Evolutionary conservation across 2,113 vertebrate genomes (phyloP).

Genomic region (Cottus gobio): DNA sequence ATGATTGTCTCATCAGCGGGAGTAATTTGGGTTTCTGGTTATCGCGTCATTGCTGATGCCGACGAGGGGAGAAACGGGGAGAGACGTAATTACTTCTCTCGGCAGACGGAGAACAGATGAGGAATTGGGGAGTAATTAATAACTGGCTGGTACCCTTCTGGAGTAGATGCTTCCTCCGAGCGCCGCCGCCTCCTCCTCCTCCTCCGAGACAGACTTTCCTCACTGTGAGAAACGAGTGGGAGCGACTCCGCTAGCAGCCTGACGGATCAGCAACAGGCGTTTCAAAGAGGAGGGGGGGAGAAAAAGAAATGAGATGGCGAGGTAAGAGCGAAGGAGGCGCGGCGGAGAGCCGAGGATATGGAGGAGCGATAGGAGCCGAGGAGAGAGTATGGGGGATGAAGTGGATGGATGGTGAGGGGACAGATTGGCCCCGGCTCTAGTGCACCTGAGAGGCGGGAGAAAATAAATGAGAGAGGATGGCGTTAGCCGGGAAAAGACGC

Average conservation of each 20-base stretch:
- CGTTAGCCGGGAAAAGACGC: slow-evolving; percentile 21
- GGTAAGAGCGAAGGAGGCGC: slow-evolving; percentile 49
- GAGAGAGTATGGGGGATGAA: slow-evolving; percentile 59
- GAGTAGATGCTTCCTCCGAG: slow-evolving; percentile 57
- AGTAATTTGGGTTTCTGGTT: slow-evolving; percentile 81
- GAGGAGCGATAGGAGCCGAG: slow-evolving; percentile 54
- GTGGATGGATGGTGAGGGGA: slow-evolving; percentile 63
- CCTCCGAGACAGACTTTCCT: slow-evolving; percentile 66
- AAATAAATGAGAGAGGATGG: slow-evolving; percentile 28
- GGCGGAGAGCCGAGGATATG: slow-evolving; percentile 31
- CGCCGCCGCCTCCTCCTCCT: slow-evolving; percentile 7
- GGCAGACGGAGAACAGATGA: slow-evolving; percentile 71
- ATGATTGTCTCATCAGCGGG: slow-evolving; percentile 81
- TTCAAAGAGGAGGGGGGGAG: slow-evolving; percentile 36
- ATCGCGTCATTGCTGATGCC: slow-evolving; percentile 79
- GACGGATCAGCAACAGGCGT: slow-evolving; percentile 72
- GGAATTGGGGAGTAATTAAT: slow-evolving; percentile 79
- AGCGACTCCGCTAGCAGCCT: slow-evolving; percentile 53
- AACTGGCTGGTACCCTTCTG: slow-evolving; percentile 68
- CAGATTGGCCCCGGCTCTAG: slow-evolving; percentile 61
- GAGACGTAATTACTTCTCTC: slow-evolving; percentile 77
- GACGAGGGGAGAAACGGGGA: slow-evolving; percentile 61
- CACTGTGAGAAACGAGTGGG: slow-evolving; percentile 64
- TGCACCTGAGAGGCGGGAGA: slow-evolving; percentile 40
- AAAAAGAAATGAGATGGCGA: slow-evolving; percentile 59